Base-by-base conservation (phyloP, 2,888 invertebrate genomes). In the Caradrina clavipalpis region DNA sequence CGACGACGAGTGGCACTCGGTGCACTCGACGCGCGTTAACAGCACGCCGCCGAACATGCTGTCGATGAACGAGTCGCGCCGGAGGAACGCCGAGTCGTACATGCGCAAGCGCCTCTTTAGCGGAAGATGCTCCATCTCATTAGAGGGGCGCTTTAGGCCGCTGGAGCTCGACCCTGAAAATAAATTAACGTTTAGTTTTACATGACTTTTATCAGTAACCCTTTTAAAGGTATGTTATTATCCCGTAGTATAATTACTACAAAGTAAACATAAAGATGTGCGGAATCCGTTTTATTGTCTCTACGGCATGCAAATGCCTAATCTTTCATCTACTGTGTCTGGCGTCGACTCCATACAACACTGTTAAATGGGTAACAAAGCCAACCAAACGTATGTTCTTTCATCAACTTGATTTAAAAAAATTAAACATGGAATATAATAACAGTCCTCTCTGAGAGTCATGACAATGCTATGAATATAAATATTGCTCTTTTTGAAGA, bases 11-110 rank as follows among this genome's bases (percentile, higher is more conserved):
- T 96, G 96, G 88, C 98, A 99, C 61, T 96, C 96, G 19, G 97
- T 96, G 89, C 98, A 99, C 81, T 97, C 97, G 45, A 98, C 97
- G 0, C 97, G 97, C 0, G 98, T 98, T 10, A 97, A 96, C 39
- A 98, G 94, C 67, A 97, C 97, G 0, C 98, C 98, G 0, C 98
- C 98, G 86, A 98, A 98, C 66, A 97, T 97, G 73, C 97, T 97
- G 85, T 98, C 98, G 1, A 98, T 90, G 76, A 89, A 91, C 0
- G 95, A 94, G 42, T 92, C 91, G 1, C 92, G 90, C 0, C 91
- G 90, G 0, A 90, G 83, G 76, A 85, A 86, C 0, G 88, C 80
- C 0, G 88, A 72, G n/a, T 92, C 92, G 42, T 78, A 63, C 76
- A 85, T 71, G 1, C 93, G 91, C 11, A 85, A 7, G 0, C 94